phyloP scores from a whole-genome alignment of 2,888 invertebrate species.

The Drosophila subsilvestris region DNA sequence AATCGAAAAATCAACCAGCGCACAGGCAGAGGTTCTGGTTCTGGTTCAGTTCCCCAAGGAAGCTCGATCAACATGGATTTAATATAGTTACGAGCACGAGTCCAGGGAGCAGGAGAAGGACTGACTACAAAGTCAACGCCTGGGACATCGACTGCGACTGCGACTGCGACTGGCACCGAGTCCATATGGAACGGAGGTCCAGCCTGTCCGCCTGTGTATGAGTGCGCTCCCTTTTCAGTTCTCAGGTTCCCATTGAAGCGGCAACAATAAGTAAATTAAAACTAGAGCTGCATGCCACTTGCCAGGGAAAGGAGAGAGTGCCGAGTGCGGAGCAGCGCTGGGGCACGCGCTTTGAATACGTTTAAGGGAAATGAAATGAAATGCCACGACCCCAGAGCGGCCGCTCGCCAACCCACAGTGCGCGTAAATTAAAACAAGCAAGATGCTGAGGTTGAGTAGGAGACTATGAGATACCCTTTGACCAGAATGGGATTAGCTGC shows the following conservation, averaged over 20 bases:
- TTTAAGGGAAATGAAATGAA: conserved; percentile 58
- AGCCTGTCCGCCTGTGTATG: conserved; percentile 2
- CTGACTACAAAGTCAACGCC: neutral
- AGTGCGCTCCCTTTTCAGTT: neutral
- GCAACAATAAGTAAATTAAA: conserved; percentile 78
- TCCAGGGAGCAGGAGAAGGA: neutral
- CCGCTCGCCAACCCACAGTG: conserved; percentile 11
- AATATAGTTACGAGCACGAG: conserved; percentile 45
- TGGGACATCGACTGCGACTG: neutral
- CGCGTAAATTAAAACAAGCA: conserved; percentile 66
- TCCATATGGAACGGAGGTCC: conserved; percentile 29
- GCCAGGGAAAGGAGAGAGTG: neutral
- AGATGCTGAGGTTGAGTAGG: neutral
- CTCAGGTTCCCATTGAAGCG: conserved; percentile 59
- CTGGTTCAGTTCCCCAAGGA: conserved; percentile 66
- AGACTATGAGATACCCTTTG: neutral
- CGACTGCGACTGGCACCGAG: neutral
- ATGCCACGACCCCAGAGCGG: conserved; percentile 1
- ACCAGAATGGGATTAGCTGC: neutral
- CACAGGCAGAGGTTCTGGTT: conserved; percentile 53
- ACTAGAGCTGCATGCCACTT: conserved; percentile 59
- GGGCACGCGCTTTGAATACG: conserved; percentile 75
- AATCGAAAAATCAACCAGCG: conserved; percentile 81
- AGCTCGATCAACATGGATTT: conserved; percentile 68
- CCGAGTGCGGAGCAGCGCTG: conserved; percentile 38